Percentiles rank a stretch among this genome's conserved stretches.
phyloP scores from a whole-genome alignment of 2,888 invertebrate genomes.

The Aplocera efformata region DNA sequence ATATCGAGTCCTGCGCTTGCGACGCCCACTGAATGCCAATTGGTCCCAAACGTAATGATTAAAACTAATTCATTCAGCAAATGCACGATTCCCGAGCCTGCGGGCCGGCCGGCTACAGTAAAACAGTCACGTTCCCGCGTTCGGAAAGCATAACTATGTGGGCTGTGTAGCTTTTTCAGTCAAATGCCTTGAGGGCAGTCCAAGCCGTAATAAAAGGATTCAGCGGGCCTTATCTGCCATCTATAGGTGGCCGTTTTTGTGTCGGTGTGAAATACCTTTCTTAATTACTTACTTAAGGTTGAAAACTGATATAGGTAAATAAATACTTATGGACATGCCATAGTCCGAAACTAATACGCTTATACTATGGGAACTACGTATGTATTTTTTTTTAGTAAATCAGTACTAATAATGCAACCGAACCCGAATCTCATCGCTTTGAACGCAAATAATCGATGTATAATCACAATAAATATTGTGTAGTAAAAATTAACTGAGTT shows the following conservation, averaged over 20 bases:
- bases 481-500: too few species aligned
- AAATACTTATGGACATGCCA: too few species aligned
- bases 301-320: too few species aligned
- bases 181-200: conserved; percentile 29
- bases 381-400: too few species aligned
- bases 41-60: conserved; percentile 41
- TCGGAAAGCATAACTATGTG: conserved; percentile 32
- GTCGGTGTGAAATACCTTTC: background rate
- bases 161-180: conserved; percentile 32
- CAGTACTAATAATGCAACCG: too few species aligned
- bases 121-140: conserved; percentile 44
- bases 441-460: too few species aligned
- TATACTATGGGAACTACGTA: too few species aligned
- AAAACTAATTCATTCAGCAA: conserved; percentile 50
- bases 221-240: conserved; percentile 17
- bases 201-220: conserved; percentile 28
- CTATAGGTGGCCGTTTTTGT: conserved; percentile 12
- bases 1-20: conserved; percentile 25
- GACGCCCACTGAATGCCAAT: conserved; percentile 35
- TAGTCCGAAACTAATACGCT: too few species aligned
- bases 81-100: conserved; percentile 32
- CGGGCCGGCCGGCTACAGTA: conserved; percentile 31
- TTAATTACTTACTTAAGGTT: background rate
- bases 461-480: too few species aligned
- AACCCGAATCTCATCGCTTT: too few species aligned